Conservation (phyloP, 2,888 invertebrate genomes). For the Drosophila atripex region DNA sequence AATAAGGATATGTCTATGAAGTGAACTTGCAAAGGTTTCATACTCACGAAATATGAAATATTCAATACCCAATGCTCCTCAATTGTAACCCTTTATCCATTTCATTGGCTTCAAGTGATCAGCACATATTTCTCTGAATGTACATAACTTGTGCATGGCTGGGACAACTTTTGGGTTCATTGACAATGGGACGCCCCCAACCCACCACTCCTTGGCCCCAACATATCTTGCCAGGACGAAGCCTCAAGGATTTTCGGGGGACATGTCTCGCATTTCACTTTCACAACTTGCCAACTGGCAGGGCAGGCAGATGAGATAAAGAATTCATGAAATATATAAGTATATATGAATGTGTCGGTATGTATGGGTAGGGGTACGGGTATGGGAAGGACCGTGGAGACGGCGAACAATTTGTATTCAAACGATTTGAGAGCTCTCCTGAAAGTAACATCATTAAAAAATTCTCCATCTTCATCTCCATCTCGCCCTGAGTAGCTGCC, state of each 20-base stretch:
- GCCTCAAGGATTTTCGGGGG: conserved; percentile 36
- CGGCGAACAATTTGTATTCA: conserved; percentile 63
- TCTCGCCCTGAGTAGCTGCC: conserved; percentile 35
- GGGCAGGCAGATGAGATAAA: conserved; percentile 51
- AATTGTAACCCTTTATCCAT: background rate
- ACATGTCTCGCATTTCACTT: conserved; percentile 66
- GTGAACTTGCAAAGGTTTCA: background rate
- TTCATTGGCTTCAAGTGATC: background rate
- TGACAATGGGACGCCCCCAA: conserved; percentile 28
- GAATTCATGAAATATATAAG: conserved; percentile 60
- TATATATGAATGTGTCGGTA: background rate
- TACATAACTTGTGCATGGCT: conserved; percentile 28
- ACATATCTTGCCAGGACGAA: conserved; percentile 6
- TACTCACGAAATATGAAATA: background rate
- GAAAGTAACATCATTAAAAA: conserved; percentile 47
- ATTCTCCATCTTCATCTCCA: conserved; percentile 32
- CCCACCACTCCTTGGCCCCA: background rate
- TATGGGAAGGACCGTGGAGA: conserved; percentile 12
- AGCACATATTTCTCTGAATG: conserved; percentile 5
- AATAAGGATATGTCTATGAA: background rate
- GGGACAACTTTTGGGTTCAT: conserved; percentile 39
- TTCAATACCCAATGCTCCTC: background rate
- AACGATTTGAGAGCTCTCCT: conserved; percentile 52
- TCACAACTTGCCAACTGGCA: conserved; percentile 60
- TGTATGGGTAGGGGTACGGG: background rate